These are phyloP conservation scores for Microdon myrmicae DNA, from an alignment of 2,888 invertebrate species.

Conservation along the genomic window DNA sequence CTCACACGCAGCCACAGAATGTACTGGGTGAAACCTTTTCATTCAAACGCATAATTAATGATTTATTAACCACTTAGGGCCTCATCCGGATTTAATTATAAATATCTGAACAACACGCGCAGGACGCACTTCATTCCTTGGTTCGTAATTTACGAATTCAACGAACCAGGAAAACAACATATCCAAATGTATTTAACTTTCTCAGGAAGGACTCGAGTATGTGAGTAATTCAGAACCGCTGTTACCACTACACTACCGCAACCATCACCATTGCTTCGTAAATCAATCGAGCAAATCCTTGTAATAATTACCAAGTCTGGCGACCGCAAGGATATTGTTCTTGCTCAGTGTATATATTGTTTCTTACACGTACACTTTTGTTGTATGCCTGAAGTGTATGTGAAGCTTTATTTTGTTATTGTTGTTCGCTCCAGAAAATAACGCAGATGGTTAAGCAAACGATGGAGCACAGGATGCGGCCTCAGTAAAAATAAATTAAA, in stretches of 20 bases:
- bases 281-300: constrained; percentile 51
- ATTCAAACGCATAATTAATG: constrained; percentile 26
- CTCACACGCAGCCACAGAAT: no score
- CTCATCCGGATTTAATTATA: constrained; percentile 38
- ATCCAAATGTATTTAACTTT: constrained; percentile 29
- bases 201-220: no score
- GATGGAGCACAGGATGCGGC: not conserved
- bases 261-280: constrained; percentile 24
- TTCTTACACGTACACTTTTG: no score
- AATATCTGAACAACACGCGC: constrained; percentile 25
- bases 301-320: constrained; percentile 39
- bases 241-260: no score
- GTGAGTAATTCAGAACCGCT: not conserved
- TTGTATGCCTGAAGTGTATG: no score
- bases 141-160: constrained; percentile 1
- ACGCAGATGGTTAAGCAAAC: constrained; percentile 32
- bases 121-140: constrained; percentile 15
- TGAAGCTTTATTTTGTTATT: no score
- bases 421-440: not conserved
- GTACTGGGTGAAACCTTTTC: constrained; percentile 20
- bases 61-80: constrained; percentile 36
- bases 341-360: no score
- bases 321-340: constrained; percentile 47
- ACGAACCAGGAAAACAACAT: constrained; percentile 18
- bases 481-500: constrained; percentile 41